Evolutionary conservation across 2,797 vertebrate genomes (phyloP).

Genomic region (Antrozous pallidus): DNA sequence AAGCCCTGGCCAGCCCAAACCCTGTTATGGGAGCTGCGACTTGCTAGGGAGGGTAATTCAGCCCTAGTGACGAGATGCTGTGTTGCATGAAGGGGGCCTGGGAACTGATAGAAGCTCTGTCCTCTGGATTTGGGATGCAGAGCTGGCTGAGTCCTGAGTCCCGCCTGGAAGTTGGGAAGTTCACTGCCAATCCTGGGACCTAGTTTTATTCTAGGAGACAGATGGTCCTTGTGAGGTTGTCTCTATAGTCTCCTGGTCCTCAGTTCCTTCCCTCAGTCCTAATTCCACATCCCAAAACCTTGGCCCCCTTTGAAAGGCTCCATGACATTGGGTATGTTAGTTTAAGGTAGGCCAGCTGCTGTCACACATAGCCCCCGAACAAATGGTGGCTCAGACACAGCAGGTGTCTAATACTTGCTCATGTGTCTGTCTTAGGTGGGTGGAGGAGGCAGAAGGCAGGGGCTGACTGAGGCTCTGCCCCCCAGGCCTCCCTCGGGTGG

Average conservation of each 20-base stretch:
- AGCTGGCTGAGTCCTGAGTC: not conserved
- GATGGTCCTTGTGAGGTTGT: not conserved
- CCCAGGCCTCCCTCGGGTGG: not conserved
- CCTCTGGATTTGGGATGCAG: not conserved
- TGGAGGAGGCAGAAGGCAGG: not conserved
- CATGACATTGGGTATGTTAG: not conserved
- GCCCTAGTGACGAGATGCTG: not conserved
- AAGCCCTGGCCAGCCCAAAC: not conserved
- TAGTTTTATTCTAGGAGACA: not conserved
- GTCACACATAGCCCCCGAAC: not conserved
- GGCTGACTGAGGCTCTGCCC: not conserved
- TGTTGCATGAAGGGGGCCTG: not conserved
- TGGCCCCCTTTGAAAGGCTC: not conserved
- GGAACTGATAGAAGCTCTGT: not conserved
- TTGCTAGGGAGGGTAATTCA: not conserved
- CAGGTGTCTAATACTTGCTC: not conserved
- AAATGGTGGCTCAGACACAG: not conserved
- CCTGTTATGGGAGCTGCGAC: not conserved
- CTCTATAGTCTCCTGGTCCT: not conserved
- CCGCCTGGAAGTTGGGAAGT: not conserved
- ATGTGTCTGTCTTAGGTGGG: accelerated
- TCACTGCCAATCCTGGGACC: not conserved
- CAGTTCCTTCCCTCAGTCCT: not conserved
- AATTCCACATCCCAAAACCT: not conserved
- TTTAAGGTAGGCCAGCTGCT: not conserved